Percentiles rank a stretch among this genome's conserved stretches.
phyloP scores from a whole-genome alignment of 2,888 invertebrate genomes.

The Nebria brevicollis region DNA sequence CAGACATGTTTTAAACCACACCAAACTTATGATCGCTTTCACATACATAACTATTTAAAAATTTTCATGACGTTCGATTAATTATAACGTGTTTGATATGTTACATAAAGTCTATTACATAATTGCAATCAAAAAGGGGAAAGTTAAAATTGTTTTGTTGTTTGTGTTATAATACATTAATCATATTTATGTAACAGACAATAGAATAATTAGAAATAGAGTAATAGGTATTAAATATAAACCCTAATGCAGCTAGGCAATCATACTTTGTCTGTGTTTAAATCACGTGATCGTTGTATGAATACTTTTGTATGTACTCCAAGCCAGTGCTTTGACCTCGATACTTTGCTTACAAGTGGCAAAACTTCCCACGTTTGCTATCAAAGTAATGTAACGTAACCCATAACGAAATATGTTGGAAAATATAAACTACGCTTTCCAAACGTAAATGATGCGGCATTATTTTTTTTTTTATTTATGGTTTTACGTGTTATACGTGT shows the following conservation, averaged over 20 bases:
- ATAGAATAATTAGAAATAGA: no score
- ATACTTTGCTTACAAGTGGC: background rate
- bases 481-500: background rate
- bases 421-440: background rate
- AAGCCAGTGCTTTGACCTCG: background rate
- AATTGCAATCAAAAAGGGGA: no score
- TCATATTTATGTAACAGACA: no score
- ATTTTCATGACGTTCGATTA: background rate
- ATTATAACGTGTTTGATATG: no score
- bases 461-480: background rate
- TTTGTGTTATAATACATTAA: background rate
- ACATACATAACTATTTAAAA: background rate
- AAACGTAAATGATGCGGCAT: background rate
- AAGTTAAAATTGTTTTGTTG: background rate
- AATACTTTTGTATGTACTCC: background rate
- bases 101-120: background rate
- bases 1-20: background rate
- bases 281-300: background rate
- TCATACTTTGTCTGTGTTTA: background rate
- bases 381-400: background rate
- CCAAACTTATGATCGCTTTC: background rate
- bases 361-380: background rate
- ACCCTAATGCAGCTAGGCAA: background rate
- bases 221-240: background rate
- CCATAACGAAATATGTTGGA: background rate